These are phyloP conservation scores for Pseudococcus jackbeardsleyi DNA, from an alignment of 2,888 invertebrate species.

Conservation along the genomic window DNA sequence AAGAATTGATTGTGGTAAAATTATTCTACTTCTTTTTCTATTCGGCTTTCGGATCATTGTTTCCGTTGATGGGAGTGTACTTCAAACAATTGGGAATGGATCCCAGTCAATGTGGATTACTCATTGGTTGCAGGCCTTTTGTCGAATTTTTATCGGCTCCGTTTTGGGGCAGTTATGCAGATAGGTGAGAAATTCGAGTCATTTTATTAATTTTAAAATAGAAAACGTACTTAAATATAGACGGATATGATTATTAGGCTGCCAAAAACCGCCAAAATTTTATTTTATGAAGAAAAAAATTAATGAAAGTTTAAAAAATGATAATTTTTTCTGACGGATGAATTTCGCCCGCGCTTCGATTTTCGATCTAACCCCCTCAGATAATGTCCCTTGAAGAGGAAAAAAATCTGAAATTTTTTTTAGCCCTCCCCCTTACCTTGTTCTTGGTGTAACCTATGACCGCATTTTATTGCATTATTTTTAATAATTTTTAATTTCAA, in stretches of 20 bases:
- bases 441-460: too few relatives aligned
- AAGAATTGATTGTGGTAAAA: slow-evolving; percentile 93
- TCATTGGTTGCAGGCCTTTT: slow-evolving; percentile 96
- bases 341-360: too few relatives aligned
- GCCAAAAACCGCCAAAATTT: too few relatives aligned
- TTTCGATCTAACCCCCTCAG: too few relatives aligned
- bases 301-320: too few relatives aligned
- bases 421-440: too few relatives aligned
- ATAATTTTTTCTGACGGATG: too few relatives aligned
- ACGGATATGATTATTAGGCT: not conserved
- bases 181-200: slow-evolving; percentile 74
- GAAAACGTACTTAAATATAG: not conserved
- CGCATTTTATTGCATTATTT: too few relatives aligned
- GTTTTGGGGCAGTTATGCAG: slow-evolving; percentile 97
- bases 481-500: too few relatives aligned
- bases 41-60: slow-evolving; percentile 97
- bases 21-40: slow-evolving; percentile 99
- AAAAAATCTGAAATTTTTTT: too few relatives aligned
- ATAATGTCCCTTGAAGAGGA: too few relatives aligned
- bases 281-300: too few relatives aligned
- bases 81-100: slow-evolving; percentile 99
- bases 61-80: slow-evolving; percentile 98
- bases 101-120: slow-evolving; percentile 91
- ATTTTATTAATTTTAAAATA: not conserved
- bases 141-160: slow-evolving; percentile 98